phyloP scores from a whole-genome alignment of 2,113 vertebrate species.

The Hyperoodon ampullatus region DNA sequence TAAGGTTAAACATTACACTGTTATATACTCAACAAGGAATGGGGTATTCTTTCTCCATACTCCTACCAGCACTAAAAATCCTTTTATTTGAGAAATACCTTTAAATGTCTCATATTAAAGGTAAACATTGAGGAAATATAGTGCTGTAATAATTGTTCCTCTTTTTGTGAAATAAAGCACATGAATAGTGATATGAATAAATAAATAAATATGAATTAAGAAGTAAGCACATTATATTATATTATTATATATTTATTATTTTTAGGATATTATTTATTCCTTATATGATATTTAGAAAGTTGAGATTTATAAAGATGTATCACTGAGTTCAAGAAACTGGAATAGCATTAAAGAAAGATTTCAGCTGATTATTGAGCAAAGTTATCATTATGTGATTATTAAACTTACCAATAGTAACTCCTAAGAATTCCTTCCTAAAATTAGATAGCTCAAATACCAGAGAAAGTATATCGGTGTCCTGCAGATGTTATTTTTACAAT shows the following conservation, averaged over 20 bases:
- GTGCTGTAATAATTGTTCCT: background rate
- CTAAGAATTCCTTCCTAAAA: background rate
- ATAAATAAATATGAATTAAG: background rate
- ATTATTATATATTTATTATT: background rate
- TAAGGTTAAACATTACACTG: background rate
- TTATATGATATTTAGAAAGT: background rate
- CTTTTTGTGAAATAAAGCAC: background rate
- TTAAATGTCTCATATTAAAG: slow-evolving; percentile 2
- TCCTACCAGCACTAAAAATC: background rate
- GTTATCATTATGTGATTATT: background rate
- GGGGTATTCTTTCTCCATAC: background rate
- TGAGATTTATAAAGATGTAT: background rate
- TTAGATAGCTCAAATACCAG: background rate
- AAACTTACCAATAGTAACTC: background rate
- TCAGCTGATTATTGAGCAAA: background rate
- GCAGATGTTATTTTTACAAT: slow-evolving; percentile 19
- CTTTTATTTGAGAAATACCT: slow-evolving; percentile 10
- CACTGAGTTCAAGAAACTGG: background rate
- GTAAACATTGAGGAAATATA: background rate
- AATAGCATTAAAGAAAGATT: background rate
- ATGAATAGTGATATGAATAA: background rate
- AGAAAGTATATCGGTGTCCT: background rate
- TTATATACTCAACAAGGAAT: background rate
- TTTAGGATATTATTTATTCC: background rate
- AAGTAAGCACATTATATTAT: background rate